Evolutionary conservation across 2,888 invertebrate species (phyloP), one percentile per base, ranked within the genome.

Genomic region (Stictocephala bisonia): DNA sequence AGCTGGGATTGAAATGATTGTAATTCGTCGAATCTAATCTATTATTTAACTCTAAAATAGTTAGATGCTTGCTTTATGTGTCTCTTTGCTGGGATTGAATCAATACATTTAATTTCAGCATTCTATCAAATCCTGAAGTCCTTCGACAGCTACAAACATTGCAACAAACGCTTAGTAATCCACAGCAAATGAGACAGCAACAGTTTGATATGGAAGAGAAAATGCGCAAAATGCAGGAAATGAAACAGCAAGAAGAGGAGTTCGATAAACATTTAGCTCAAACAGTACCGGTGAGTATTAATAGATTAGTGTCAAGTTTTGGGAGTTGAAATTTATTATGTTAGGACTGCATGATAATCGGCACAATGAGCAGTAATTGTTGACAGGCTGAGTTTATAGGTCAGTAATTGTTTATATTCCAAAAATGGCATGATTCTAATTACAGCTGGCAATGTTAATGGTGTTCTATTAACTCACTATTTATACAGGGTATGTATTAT

Each of bases 141-240:
- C 86, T 97, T 83, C 88, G 96, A 71, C 96, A 97, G 81, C 86
- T 97, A 60, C 96, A 97, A 82, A 95, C 91, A 18, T 84, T 93
- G 75, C 92, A 93, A 81, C 88, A 87, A 6, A 86, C 87, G 74
- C 86, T 87, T 86, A 82, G 86, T 75, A 82, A 86, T 75, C 79
- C 84, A 41, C 85, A 86, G 77, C 84, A 85, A 72, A 84, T 86
- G 22, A 83, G 83, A 24, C 83, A 53, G 87, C 87, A 87, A 0
- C 89, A 89, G 79, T 86, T 86, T 53, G 90, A 91, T 77, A 90
- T 91, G 80, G 89, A 91, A 80, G 91, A 91, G 77, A 90, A 91
- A 80, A 86, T 90, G 83, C 85, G 88, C 15, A 90, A 90, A 81
- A 81, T 90, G 60, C 90, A 90, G 76, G 90, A 90, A 82, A 88